Conservation (phyloP, 1,140 invertebrate species). For the Bathynomus jamesi region DNA sequence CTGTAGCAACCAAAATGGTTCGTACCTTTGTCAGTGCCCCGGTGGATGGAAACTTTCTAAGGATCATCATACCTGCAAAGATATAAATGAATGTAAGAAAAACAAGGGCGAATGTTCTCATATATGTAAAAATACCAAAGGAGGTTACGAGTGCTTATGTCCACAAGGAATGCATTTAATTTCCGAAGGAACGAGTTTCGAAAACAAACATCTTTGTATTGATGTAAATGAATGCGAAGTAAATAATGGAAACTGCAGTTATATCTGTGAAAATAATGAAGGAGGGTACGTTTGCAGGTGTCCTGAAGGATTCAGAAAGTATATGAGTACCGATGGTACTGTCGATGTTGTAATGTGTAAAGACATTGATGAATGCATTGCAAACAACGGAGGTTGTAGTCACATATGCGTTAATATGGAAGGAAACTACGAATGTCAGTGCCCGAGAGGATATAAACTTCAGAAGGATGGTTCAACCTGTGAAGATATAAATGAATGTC, state of each 20-base stretch:
- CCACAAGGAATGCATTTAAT: constrained; percentile 39
- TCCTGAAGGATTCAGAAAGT: constrained; percentile 56
- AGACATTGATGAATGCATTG: constrained; percentile 55
- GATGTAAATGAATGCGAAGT: constrained; percentile 49
- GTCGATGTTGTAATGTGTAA: constrained; percentile 16
- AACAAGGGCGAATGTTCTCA: constrained; percentile 39
- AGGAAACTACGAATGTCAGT: constrained; percentile 46
- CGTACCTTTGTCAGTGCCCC: constrained; percentile 70
- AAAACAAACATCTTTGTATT: constrained; percentile 37
- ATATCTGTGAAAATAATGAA: constrained; percentile 60
- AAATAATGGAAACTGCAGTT: constrained; percentile 46
- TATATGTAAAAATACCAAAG: constrained; percentile 39
- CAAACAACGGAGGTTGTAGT: constrained; percentile 52
- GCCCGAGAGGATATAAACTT: constrained; percentile 37
- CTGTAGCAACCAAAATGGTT: constrained; percentile 68
- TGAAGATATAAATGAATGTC: constrained; percentile 38
- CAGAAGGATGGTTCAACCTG: constrained; percentile 16
- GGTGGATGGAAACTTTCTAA: constrained; percentile 49
- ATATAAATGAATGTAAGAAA: constrained; percentile 40
- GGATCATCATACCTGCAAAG: constrained; percentile 42
- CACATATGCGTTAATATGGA: constrained; percentile 49
- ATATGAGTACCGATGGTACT: background rate
- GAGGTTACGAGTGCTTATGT: constrained; percentile 32
- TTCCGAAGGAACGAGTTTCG: constrained; percentile 41
- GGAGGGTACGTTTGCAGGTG: constrained; percentile 77